Conservation (phyloP, 2,113 vertebrate species). For the Leucosticte australis region DNA sequence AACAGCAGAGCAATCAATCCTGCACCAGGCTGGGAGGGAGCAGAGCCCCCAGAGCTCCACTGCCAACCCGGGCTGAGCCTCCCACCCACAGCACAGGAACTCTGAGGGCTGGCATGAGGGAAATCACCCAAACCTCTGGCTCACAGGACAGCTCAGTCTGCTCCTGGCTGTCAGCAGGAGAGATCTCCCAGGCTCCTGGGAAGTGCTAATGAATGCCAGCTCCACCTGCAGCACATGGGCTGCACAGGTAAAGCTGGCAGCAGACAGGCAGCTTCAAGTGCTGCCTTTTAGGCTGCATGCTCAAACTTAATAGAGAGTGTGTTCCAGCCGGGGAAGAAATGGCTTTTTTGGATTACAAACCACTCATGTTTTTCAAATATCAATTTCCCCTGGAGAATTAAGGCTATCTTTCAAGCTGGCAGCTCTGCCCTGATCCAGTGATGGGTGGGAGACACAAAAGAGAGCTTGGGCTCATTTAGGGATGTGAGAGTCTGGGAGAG, state of each 20-base stretch:
- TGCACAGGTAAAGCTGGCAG: conserved; percentile 6
- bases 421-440: not conserved
- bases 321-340: conserved; percentile 46
- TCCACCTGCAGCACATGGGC: not conserved
- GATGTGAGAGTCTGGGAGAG: not conserved
- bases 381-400: conserved; percentile 41
- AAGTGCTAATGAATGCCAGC: not conserved
- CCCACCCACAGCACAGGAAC: not conserved
- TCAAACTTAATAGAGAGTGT: not conserved
- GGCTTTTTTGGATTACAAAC: conserved; percentile 26
- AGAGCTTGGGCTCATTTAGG: not conserved
- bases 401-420: not conserved
- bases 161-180: not conserved
- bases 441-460: not conserved
- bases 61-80: not conserved
- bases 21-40: not conserved
- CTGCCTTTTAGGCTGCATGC: conserved; percentile 35
- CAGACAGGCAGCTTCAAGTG: not conserved
- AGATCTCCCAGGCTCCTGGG: not conserved
- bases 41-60: not conserved
- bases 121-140: not conserved
- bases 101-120: not conserved
- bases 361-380: conserved; percentile 44
- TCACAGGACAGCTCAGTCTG: not conserved
- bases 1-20: not conserved